Evolutionary conservation across 2,113 vertebrate species (phyloP), one percentile per base, ranked within the genome.

Genomic region (Lipophrys pholis): DNA sequence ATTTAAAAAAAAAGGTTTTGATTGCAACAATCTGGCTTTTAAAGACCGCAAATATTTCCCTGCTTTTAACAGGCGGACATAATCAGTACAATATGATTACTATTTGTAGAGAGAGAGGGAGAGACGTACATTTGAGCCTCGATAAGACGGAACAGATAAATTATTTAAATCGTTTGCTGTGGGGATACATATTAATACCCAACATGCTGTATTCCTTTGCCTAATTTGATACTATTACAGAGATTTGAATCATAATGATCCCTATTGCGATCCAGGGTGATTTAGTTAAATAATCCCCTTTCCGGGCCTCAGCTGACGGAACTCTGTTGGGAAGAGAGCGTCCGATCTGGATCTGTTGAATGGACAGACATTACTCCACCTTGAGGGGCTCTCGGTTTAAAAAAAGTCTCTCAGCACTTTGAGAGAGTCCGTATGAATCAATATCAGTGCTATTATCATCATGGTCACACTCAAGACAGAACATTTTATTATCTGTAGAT

Each of bases 211-310:
- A 74, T 78, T 75, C 48, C n/a, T 63, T 59, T 69, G 42, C 51
- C 73, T 84, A 76, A 88, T 88, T 80, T 82, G 11, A 85, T 89
- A 85, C 39, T 45, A 81, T 84, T 86, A 83, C 38, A 76, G 73
- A 48, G 58, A 85, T 91, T 66, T 71, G 48, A 85, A 78, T 88
- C 48, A 53, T 80, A 87, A 64, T 86, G 48, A 86, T 82, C 79
- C 53, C 52, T 48, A 71, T 79, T 79, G 74, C 9, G 21, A 84
- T 89, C 57, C 78, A 42, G 61, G 67, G 65, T 67, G 66, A 84
- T 69, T 82, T 71, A 71, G 77, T 79, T 45, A 57, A 84, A 78
- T 83, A 84, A 87, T 89, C 56, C 63, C 49, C 68, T 86, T 71
- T 72, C 65, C 12, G 12, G 67, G 52, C 49, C 56, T 79, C 16